phyloP scores from a whole-genome alignment of 2,113 vertebrate species.

The Dicaeum eximium region DNA sequence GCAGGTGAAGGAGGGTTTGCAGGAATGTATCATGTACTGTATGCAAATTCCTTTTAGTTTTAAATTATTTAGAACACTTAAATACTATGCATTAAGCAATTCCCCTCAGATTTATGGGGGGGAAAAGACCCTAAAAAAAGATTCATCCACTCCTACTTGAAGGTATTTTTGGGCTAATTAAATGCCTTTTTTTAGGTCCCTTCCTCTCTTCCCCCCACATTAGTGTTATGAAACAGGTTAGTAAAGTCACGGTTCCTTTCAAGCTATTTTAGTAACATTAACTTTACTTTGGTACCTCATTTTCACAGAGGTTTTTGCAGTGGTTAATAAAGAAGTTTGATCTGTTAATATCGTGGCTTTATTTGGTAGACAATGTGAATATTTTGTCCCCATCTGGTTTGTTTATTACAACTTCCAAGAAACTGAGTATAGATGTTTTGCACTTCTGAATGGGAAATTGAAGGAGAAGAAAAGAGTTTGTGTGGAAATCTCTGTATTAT shows the following conservation, averaged over 20 bases:
- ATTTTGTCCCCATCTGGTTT: neutral
- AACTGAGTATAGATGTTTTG: neutral
- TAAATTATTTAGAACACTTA: neutral
- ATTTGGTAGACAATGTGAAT: neutral
- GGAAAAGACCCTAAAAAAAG: neutral
- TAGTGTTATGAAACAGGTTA: neutral
- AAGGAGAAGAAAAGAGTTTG: neutral
- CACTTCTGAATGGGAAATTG: neutral
- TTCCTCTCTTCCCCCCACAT: neutral
- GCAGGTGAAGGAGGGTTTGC: neutral
- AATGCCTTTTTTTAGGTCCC: neutral
- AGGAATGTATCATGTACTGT: neutral
- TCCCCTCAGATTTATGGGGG: neutral
- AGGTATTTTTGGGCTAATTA: neutral
- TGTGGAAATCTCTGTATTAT: neutral
- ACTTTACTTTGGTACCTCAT: neutral
- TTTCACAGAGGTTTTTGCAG: neutral
- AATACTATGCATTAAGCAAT: neutral
- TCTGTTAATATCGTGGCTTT: neutral
- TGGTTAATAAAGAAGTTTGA: neutral
- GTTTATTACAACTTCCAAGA: neutral
- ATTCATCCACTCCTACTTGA: neutral
- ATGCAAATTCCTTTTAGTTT: neutral
- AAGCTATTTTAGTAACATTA: neutral
- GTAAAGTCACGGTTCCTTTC: neutral